Percentiles rank a stretch among this genome's conserved stretches.
These are phyloP conservation scores for Scomber colias DNA, from an alignment of 2,113 vertebrate species.

Conservation along the genomic window DNA sequence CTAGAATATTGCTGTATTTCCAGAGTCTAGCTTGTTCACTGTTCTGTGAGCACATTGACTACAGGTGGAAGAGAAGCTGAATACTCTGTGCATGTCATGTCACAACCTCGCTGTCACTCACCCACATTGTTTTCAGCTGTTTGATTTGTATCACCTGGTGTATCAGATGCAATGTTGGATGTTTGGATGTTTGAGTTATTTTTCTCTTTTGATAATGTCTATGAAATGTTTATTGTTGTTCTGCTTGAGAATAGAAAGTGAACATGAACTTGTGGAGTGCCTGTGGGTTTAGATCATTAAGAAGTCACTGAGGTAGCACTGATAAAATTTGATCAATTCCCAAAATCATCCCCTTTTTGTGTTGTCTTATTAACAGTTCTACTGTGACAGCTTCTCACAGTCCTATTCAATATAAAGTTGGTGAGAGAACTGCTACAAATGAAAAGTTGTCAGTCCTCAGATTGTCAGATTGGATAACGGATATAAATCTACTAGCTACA, in stretches of 20 bases:
- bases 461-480: neutral
- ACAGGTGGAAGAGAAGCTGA: neutral
- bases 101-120: slow-evolving; percentile 25
- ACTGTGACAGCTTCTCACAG: neutral
- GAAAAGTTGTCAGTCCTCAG: neutral
- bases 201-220: slow-evolving; percentile 4
- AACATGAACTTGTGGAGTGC: neutral
- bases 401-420: neutral
- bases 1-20: neutral
- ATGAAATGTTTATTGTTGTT: slow-evolving; percentile 14
- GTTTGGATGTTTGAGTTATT: slow-evolving; percentile 4
- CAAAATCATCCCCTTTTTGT: neutral
- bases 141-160: slow-evolving; percentile 2
- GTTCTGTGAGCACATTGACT: neutral
- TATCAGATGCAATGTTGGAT: neutral
- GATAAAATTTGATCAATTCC: slow-evolving; percentile 39
- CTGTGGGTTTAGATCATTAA: slow-evolving; percentile 35
- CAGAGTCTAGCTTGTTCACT: slow-evolving; percentile 8
- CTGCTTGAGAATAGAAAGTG: slow-evolving; percentile 2
- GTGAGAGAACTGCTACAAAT: slow-evolving; percentile 9
- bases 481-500: neutral
- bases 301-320: slow-evolving; percentile 28
- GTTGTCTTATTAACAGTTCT: slow-evolving; percentile 34
- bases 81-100: neutral
- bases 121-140: neutral